phyloP scores from a whole-genome alignment of 2,797 vertebrate genomes.

The Alfaro cultratus region DNA sequence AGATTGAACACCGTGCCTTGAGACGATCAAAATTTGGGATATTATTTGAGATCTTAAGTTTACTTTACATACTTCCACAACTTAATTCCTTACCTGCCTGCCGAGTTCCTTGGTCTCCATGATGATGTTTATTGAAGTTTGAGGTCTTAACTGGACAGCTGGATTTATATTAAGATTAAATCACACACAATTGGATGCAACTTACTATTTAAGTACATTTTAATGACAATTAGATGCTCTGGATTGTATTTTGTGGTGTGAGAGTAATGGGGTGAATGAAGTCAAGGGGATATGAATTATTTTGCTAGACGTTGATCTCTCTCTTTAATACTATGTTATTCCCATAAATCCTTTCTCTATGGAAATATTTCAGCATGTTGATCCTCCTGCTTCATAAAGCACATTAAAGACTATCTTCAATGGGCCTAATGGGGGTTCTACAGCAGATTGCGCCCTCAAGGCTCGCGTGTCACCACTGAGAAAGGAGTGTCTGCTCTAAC shows the following conservation, averaged over 20 bases:
- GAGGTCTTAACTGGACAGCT: not conserved
- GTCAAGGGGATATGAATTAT: not conserved
- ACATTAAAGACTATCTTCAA: conserved; percentile 11
- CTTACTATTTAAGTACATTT: not conserved
- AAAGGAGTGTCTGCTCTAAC: conserved; percentile 49
- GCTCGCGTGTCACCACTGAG: conserved; percentile 29
- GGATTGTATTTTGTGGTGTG: not conserved
- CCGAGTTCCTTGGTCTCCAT: not conserved
- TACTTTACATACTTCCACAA: not conserved
- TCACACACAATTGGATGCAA: not conserved
- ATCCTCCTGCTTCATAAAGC: not conserved
- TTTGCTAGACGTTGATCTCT: not conserved
- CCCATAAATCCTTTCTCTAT: not conserved
- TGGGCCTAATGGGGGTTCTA: conserved; percentile 40
- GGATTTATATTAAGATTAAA: not conserved
- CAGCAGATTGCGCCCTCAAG: conserved; percentile 35
- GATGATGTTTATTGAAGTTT: not conserved
- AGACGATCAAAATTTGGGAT: not conserved
- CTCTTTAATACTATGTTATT: not conserved
- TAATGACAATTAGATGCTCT: not conserved
- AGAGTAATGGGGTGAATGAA: not conserved
- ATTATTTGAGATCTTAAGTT: not conserved
- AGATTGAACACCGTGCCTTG: not conserved
- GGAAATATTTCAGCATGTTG: not conserved
- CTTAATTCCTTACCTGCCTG: not conserved